phyloP scores from a whole-genome alignment of 2,113 vertebrate genomes.

The Stercorarius parasiticus region DNA sequence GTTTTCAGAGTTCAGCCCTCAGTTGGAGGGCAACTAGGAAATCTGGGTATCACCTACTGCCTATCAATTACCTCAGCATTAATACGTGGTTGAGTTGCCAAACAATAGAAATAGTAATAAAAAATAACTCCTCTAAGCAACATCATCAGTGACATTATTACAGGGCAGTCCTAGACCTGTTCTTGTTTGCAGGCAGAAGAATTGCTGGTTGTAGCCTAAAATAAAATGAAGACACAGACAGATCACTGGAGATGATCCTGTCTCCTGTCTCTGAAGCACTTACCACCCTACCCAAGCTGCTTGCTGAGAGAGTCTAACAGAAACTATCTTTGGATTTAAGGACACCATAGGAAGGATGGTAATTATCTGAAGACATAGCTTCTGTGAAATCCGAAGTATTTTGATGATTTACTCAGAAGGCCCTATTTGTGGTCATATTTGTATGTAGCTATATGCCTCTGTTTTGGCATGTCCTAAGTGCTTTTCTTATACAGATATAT shows the following conservation, averaged over 20 bases:
- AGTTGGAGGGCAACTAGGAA: rapidly evolving
- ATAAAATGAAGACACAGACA: not conserved
- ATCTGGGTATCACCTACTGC: not conserved
- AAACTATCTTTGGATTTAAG: not conserved
- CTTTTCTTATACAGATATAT: not conserved
- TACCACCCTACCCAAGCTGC: not conserved
- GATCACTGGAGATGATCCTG: rapidly evolving
- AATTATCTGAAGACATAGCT: not conserved
- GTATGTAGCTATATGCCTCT: not conserved
- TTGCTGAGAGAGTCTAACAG: not conserved
- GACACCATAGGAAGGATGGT: not conserved
- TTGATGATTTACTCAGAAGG: not conserved
- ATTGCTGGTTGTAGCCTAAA: not conserved
- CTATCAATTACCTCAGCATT: not conserved
- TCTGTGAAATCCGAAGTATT: not conserved
- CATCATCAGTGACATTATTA: not conserved
- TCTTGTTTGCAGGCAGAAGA: not conserved
- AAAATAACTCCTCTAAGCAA: not conserved
- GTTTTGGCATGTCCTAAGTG: not conserved
- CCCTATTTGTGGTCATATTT: not conserved
- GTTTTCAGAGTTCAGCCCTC: not conserved
- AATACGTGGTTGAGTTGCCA: not conserved
- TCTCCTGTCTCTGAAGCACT: not conserved
- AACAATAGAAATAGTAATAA: not conserved
- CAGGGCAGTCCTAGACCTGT: not conserved